phyloP scores from a whole-genome alignment of 2,888 invertebrate species.

The Tenthredo distinguenda region DNA sequence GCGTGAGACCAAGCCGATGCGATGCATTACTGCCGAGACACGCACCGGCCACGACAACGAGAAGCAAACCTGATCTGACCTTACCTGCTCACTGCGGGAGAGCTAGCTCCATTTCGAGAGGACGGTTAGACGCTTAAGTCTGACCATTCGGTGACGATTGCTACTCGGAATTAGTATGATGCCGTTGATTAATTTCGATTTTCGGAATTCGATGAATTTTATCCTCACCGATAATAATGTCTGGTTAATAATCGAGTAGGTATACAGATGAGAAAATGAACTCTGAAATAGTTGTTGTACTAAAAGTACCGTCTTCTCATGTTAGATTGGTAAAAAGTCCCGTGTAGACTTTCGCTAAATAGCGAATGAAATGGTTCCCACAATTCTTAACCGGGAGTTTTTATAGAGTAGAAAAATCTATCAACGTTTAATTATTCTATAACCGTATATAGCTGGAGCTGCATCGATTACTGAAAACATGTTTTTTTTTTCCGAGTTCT shows the following conservation, averaged over 20 bases:
- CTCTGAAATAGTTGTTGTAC: background rate
- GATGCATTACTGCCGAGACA: conserved; percentile 40
- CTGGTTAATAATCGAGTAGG: background rate
- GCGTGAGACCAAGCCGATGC: conserved; percentile 42
- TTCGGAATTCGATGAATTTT: background rate
- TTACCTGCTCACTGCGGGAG: conserved; percentile 4
- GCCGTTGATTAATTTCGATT: background rate
- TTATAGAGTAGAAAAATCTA: conserved; percentile 15
- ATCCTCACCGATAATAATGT: background rate
- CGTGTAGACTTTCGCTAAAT: background rate
- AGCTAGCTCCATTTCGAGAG: conserved; percentile 27
- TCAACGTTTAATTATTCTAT: conserved; percentile 10
- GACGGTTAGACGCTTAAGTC: background rate
- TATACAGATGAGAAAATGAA: background rate
- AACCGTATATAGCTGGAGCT: background rate
- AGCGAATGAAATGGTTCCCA: conserved; percentile 30
- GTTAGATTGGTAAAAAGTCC: background rate
- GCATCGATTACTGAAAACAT: conserved; percentile 36
- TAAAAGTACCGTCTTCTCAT: background rate
- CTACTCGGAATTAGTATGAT: background rate
- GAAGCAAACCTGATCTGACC: conserved; percentile 42
- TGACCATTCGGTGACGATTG: conserved; percentile 3
- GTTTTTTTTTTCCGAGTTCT: background rate
- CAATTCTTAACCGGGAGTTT: conserved; percentile 13
- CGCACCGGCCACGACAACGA: conserved; percentile 11